Percentiles rank a stretch among this genome's conserved stretches.
phyloP scores from a whole-genome alignment of 2,113 vertebrate genomes.

The Naja naja region DNA sequence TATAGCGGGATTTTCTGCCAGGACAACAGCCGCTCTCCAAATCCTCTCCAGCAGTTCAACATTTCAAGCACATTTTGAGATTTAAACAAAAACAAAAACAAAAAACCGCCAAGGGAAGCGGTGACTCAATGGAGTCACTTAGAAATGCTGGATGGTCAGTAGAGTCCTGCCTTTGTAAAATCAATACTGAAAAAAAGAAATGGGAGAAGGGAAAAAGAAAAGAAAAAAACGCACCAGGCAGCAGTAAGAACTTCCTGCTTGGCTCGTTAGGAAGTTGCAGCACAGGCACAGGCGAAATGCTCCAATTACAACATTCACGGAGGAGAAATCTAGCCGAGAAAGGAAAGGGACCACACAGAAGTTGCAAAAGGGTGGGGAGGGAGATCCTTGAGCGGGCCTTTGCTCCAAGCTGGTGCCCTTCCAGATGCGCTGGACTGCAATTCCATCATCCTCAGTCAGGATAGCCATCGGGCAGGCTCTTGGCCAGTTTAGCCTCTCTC shows the following conservation, averaged over 20 bases:
- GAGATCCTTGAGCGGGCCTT: background rate
- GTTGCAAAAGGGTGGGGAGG: background rate
- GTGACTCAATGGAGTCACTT: background rate
- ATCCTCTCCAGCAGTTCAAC: slow-evolving; percentile 16
- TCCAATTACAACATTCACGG: background rate
- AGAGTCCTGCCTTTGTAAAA: slow-evolving; percentile 17
- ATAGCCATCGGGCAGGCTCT: background rate
- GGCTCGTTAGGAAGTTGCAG: background rate
- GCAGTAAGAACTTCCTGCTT: slow-evolving; percentile 12
- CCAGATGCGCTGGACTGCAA: background rate
- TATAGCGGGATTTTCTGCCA: background rate
- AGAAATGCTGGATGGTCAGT: background rate
- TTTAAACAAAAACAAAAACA: background rate
- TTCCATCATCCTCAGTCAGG: background rate
- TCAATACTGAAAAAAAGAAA: background rate
- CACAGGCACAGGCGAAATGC: background rate
- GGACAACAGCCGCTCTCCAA: slow-evolving; percentile 13
- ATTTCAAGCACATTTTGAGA: background rate
- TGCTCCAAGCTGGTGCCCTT: background rate
- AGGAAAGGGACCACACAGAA: background rate
- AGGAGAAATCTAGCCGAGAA: background rate
- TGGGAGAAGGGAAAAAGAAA: rapidly evolving
- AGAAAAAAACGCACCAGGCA: background rate
- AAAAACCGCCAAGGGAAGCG: background rate
- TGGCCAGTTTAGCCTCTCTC: background rate